These are phyloP conservation scores for Neolamprologus sp. DNA, from an alignment of 2,113 vertebrate genomes.

Conservation along the genomic window DNA sequence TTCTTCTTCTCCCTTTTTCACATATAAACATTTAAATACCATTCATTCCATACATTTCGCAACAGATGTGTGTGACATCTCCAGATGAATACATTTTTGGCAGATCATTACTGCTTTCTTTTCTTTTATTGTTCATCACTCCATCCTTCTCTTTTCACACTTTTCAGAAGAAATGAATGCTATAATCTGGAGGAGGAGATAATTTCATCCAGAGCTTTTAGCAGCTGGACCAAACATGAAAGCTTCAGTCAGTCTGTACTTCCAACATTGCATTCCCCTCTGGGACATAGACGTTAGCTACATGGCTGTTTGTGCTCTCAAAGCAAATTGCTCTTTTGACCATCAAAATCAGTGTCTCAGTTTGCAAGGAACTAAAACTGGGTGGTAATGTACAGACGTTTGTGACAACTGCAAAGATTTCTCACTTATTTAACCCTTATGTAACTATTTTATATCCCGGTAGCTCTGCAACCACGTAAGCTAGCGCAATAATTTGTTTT, in stretches of 20 bases:
- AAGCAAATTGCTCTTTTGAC: not conserved
- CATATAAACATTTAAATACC: not conserved
- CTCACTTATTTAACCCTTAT: not conserved
- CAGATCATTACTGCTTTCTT: not conserved
- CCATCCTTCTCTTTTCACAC: not conserved
- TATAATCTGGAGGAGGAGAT: conserved; percentile 39
- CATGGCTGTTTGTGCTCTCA: conserved; percentile 1
- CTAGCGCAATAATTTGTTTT: too few relatives aligned
- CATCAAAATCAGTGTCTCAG: not conserved
- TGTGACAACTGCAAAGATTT: not conserved
- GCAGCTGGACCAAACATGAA: conserved; percentile 38
- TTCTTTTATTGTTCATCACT: not conserved
- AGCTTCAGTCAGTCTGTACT: not conserved
- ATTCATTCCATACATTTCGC: not conserved
- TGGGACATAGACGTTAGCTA: conserved; percentile 12
- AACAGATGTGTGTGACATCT: not conserved
- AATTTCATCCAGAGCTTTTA: conserved; percentile 43
- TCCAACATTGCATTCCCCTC: not conserved
- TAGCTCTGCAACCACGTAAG: too few relatives aligned
- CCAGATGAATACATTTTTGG: not conserved
- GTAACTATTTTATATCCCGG: too few relatives aligned
- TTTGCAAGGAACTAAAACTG: not conserved
- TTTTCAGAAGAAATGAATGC: conserved; percentile 50
- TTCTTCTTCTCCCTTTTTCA: not conserved
- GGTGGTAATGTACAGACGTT: not conserved